Evolutionary conservation across 2,797 vertebrate species (phyloP).

Genomic region (Pempheris klunzingeri): DNA sequence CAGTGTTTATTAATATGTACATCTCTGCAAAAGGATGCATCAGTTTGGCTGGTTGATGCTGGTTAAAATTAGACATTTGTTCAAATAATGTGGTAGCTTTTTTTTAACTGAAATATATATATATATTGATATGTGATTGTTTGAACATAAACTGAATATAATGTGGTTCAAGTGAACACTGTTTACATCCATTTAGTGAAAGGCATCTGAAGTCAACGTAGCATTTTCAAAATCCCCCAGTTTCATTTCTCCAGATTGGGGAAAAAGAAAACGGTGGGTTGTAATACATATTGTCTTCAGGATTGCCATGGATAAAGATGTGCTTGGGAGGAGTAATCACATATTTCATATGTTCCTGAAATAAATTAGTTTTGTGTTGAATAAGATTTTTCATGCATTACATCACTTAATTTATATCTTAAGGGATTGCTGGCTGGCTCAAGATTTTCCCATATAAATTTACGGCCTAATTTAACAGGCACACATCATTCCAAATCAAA

Average conservation of each 20-base stretch:
- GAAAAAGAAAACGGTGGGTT: constrained; percentile 32
- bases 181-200: constrained; percentile 81
- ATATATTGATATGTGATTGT: constrained; percentile 90
- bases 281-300: constrained; percentile 47
- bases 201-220: constrained; percentile 69
- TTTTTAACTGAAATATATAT: constrained; percentile 88
- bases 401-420: neutral
- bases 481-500: neutral
- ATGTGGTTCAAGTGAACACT: constrained; percentile 88
- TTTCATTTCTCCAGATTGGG: constrained; percentile 40
- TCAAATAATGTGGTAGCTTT: constrained; percentile 74
- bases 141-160: constrained; percentile 85
- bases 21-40: constrained; percentile 70
- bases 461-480: neutral
- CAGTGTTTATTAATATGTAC: constrained; percentile 90
- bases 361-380: constrained; percentile 78
- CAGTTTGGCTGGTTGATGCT: constrained; percentile 63
- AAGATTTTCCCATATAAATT: neutral
- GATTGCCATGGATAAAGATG: constrained; percentile 23
- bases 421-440: neutral
- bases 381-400: constrained; percentile 20
- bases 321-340: constrained; percentile 39
- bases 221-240: constrained; percentile 45
- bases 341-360: constrained; percentile 69
- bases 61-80: constrained; percentile 64